Evolutionary conservation across 30 jellyfish, hydroid and myxozoan genomes (phyloP), one percentile per base, ranked within the genome.

Genomic region (Hydractinia symbiolongicarpus): DNA sequence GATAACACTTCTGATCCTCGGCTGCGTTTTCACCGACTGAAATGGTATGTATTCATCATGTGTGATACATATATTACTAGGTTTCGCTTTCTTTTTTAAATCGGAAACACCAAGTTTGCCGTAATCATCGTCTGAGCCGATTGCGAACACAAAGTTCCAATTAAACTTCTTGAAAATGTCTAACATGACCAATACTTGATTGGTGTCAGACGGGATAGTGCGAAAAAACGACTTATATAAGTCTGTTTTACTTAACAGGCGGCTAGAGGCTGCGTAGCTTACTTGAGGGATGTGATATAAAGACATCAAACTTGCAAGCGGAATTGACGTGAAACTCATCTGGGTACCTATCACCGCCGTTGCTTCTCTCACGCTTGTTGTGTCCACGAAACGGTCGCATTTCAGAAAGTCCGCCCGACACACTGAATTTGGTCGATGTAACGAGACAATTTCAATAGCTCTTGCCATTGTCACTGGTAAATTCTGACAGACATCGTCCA

Each of bases 51-150:
- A 90, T 11, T 81, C 93, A 58, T 81, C 95, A 54, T 67, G 51
- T 7, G 95, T 86, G 69, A 90, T 82, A 68, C 97, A 90, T 8
- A 90, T 79, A 67, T 90, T 84, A 8, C 77, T 82, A 30, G 40
- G 13, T 40, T 66, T 70, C 5, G 97, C 88, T 4, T 72, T 13
- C 30, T 81, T 86, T 72, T 90, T 82, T 57, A 90, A 76, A 14
- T 92, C 95, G 50, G 89, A 69, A 30, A 90, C 78, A 14, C 89
- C 97, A 5, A 90, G 82, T 71, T 90, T 90, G 1, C 97, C 97
- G 71, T 90, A 90, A 71, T 84, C 93, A 79, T 90, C 97, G 72
- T 90, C 95, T 60, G 95, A 84, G 4, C 97, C 97, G 49, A 90
- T 70, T 10, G 95, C 97, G 80, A 90, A 76, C 56, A 90, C 44